A percentile compares a stretch with the other conserved stretches of the same genome.
phyloP scores from a whole-genome alignment of 2,888 invertebrate genomes.

The Disparrhopalites patrizii region DNA sequence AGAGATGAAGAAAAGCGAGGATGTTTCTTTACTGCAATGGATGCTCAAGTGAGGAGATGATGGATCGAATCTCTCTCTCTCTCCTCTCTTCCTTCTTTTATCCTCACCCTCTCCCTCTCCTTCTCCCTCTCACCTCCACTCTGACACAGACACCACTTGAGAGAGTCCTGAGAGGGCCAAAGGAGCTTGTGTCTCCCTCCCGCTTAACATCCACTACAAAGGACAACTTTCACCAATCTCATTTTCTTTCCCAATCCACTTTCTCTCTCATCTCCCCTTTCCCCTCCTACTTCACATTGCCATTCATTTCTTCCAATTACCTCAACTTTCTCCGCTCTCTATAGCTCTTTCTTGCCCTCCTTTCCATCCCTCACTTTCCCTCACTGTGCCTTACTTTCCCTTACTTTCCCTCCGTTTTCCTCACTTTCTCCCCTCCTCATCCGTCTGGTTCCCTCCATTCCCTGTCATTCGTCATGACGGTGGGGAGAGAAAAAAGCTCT shows the following conservation, averaged over 20 bases:
- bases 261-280: no score
- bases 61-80: slow-evolving; percentile 12
- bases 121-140: not conserved
- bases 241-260: no score
- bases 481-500: not conserved
- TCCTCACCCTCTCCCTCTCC: not conserved
- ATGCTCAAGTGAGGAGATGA: slow-evolving; percentile 24
- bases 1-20: no score
- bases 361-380: not conserved
- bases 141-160: no score
- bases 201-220: no score
- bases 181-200: no score
- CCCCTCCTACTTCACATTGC: no score
- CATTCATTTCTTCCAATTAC: not conserved
- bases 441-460: not conserved
- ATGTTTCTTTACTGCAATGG: no score
- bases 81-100: not conserved
- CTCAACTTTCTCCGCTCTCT: not conserved
- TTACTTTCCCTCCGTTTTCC: not conserved
- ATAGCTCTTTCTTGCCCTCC: not conserved
- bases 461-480: not conserved
- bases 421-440: not conserved
- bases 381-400: not conserved
- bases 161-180: no score
- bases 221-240: no score